phyloP scores from a whole-genome alignment of 2,113 vertebrate species.

The Eurypyga helias region DNA sequence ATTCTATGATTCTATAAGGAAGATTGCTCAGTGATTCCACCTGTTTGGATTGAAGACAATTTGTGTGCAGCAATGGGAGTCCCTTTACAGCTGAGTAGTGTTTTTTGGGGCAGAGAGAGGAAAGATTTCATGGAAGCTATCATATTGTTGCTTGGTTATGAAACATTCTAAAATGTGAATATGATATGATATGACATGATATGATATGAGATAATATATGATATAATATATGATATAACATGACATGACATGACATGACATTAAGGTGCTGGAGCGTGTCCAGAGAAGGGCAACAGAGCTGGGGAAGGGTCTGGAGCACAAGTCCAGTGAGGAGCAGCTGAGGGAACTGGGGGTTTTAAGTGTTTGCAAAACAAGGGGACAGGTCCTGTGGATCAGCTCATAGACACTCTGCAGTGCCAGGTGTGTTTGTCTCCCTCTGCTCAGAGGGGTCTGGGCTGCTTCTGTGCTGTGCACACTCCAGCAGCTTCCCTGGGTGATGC shows the following conservation, averaged over 20 bases:
- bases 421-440: neutral
- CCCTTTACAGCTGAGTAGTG: neutral
- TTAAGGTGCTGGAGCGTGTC: no score
- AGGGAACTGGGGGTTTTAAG: neutral
- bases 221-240: neutral
- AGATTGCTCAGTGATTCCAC: neutral
- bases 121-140: neutral
- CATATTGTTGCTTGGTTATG: neutral
- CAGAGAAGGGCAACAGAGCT: no score
- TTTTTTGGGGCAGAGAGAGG: neutral
- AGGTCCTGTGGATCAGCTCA: neutral
- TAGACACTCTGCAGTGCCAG: neutral
- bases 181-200: neutral
- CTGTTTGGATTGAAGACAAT: neutral
- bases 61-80: neutral
- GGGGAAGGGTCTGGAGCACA: no score
- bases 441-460: neutral
- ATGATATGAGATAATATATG: neutral
- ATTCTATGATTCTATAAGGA: no score
- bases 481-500: neutral
- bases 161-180: neutral
- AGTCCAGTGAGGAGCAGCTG: no score
- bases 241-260: no score
- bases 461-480: neutral
- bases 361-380: neutral